Evolutionary conservation across 2,888 invertebrate species (phyloP), one percentile per base, ranked within the genome.

Genomic region (Lacanobia wlatinum): DNA sequence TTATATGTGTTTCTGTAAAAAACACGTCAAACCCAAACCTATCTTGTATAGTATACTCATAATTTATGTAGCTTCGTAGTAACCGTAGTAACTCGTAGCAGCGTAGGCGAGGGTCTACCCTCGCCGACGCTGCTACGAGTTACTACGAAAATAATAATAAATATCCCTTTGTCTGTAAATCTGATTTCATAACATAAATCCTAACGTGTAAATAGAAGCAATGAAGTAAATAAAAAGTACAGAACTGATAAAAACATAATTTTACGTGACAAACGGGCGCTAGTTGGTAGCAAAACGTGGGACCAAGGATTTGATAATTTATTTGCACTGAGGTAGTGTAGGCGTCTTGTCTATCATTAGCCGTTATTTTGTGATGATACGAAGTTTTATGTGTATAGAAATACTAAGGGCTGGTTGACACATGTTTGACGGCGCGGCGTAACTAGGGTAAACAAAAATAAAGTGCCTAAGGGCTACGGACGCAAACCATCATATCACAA

Each of bases 131-230:
- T 8, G 61, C 61, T 62, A 70, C 56, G 60, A 72, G 40, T 3
- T 8, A 55, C 38, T 76, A 76, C 43, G 40, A 28, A 58, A 77
- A n/a, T n/a, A n/a, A n/a, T n/a, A n/a, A n/a, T n/a, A n/a, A 16
- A 52, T 0, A 40, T 21, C 9, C 12, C 16, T 50, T 56, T n/a
- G 16, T 52, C 48, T 52, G 12, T 62, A 10, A 21, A 59, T 67
- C 38, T 16, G 34, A 59, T 38, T 23, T n/a, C 28, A 40, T 23
- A 21, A n/a, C 79, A 80, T 78, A 78, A 74, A 78, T 80, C 40
- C 40, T 43, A 4, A 18, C 46, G 43, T 48, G 16, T 65, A 58
- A 75, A 80, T 59, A 75, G 18, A 62, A 50, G 53, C 68, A 68
- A 14, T 61, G 68, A 52, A 69, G 64, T n/a, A 74, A 78, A 50